These are phyloP conservation scores for Epinotia demarniana DNA, from an alignment of 2,888 invertebrate species.

Conservation along the genomic window DNA sequence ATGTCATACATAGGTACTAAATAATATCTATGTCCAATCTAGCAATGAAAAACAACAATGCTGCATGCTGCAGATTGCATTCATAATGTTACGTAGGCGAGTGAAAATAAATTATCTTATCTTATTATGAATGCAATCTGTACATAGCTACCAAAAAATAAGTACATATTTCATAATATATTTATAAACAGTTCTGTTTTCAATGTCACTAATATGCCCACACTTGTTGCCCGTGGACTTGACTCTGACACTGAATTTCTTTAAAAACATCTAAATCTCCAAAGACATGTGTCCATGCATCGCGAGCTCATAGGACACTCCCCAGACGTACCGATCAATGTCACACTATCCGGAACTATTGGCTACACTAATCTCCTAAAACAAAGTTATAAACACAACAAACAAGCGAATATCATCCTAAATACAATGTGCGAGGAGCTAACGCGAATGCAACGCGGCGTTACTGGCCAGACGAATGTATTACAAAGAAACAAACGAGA, in stretches of 20 bases:
- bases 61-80: no score
- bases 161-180: no score
- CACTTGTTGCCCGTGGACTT: conserved; percentile 19
- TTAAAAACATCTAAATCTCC: conserved; percentile 33
- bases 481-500: conserved; percentile 35
- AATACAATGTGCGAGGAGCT: conserved; percentile 34
- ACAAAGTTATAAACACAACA: neutral
- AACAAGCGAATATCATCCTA: conserved; percentile 49
- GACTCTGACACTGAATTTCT: conserved; percentile 34
- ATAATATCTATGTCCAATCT: no score
- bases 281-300: neutral
- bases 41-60: no score
- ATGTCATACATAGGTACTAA: no score
- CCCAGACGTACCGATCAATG: conserved; percentile 30
- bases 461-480: conserved; percentile 49
- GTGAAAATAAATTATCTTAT: no score
- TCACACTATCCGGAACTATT: conserved; percentile 30
- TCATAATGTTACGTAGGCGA: no score
- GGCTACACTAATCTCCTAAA: conserved; percentile 3
- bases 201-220: neutral
- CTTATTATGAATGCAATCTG: no score
- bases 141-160: no score
- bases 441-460: conserved; percentile 43
- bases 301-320: conserved; percentile 24
- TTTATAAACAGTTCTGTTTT: no score